phyloP scores from a whole-genome alignment of 2,888 invertebrate species.

The Temnothorax ravouxi region DNA sequence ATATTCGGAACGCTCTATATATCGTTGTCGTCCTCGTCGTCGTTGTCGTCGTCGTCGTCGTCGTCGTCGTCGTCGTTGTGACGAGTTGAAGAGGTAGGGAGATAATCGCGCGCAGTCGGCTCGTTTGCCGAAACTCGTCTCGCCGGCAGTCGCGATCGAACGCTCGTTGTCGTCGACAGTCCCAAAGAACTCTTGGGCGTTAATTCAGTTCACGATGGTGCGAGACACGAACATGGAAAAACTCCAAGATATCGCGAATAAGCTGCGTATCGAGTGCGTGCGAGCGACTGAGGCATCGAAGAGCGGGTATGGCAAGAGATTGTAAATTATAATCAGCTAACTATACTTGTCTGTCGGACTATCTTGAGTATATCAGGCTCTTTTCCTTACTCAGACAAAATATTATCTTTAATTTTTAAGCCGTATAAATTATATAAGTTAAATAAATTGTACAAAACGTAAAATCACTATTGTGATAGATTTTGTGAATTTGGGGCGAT shows the following conservation, averaged over 20 bases:
- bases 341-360: not conserved
- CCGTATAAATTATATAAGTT: not conserved
- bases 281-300: constrained; percentile 89
- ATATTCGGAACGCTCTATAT: not conserved
- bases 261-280: constrained; percentile 89
- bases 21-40: not conserved
- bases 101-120: constrained; percentile 69
- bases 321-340: constrained; percentile 6
- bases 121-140: constrained; percentile 60
- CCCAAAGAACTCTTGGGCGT: not conserved
- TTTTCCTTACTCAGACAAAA: too few relatives aligned
- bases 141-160: constrained; percentile 78
- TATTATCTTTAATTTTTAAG: not conserved
- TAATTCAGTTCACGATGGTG: constrained; percentile 74
- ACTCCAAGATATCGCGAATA: constrained; percentile 89
- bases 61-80: not conserved
- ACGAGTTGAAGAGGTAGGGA: constrained; percentile 59
- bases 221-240: constrained; percentile 81
- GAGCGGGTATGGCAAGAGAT: constrained; percentile 88
- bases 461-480: not conserved
- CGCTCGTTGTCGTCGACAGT: constrained; percentile 57
- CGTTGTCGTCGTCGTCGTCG: not conserved
- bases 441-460: not conserved
- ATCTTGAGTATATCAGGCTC: too few relatives aligned
- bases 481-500: not conserved